phyloP scores from a whole-genome alignment of 2,888 invertebrate genomes.

The Mesorhabditis sp. region DNA sequence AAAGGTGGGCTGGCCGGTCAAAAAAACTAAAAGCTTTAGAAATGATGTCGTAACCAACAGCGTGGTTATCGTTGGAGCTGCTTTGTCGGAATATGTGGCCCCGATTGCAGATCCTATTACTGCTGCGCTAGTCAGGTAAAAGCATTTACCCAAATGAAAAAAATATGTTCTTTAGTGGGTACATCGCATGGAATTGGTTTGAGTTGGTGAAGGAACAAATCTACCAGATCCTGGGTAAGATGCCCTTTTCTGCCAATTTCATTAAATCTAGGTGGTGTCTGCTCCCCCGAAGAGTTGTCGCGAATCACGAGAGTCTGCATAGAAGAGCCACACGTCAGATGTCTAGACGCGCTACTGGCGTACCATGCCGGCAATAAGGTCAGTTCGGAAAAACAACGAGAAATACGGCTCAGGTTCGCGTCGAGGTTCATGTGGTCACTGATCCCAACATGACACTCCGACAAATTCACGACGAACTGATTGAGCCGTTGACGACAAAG shows the following conservation, averaged over 20 bases:
- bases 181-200: constrained; percentile 28
- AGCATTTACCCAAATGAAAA: too few species aligned
- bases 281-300: constrained; percentile 17
- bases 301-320: constrained; percentile 23
- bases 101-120: constrained; percentile 60
- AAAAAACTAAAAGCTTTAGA: constrained; percentile 19
- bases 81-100: constrained; percentile 46
- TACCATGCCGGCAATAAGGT: constrained; percentile 55
- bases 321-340: constrained; percentile 24
- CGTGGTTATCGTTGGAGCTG: constrained; percentile 59
- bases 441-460: constrained; percentile 57
- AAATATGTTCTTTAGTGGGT: constrained; percentile 17
- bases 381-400: not conserved
- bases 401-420: constrained; percentile 27
- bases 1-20: too few species aligned
- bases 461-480: constrained; percentile 59
- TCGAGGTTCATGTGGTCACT: constrained; percentile 57
- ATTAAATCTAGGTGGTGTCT: constrained; percentile 19
- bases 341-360: constrained; percentile 56
- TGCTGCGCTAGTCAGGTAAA: constrained; percentile 53
- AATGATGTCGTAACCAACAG: constrained; percentile 61
- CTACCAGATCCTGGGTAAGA: constrained; percentile 23
- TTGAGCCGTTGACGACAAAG: constrained; percentile 55
- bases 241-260: constrained; percentile 11
- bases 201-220: constrained; percentile 22